Conservation (phyloP, 2,113 vertebrate genomes). For the Mobula hypostoma region DNA sequence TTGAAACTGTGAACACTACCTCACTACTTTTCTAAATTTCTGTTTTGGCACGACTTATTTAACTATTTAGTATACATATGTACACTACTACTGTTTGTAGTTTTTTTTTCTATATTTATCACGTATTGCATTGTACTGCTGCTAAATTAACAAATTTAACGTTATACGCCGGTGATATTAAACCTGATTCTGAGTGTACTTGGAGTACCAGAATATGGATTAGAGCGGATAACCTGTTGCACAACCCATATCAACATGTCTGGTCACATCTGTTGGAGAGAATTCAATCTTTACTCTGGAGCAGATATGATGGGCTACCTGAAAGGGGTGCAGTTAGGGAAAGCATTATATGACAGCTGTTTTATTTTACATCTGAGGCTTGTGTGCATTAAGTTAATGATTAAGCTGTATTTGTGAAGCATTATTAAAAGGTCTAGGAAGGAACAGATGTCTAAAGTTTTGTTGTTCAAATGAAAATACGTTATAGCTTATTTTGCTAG, state of each 20-base stretch:
- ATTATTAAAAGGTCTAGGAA: not conserved
- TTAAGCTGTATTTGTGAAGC: slow-evolving; percentile 9
- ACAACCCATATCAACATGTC: not conserved
- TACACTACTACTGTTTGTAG: too few relatives aligned
- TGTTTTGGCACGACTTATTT: too few relatives aligned
- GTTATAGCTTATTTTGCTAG: not conserved
- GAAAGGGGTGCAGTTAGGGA: not conserved
- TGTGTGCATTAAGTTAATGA: slow-evolving; percentile 29
- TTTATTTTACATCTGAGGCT: not conserved
- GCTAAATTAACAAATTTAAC: too few relatives aligned
- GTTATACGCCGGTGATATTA: too few relatives aligned
- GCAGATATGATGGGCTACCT: not conserved
- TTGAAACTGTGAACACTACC: too few relatives aligned
- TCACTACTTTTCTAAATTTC: too few relatives aligned
- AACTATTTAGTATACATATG: too few relatives aligned
- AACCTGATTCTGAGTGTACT: not conserved
- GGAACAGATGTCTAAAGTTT: not conserved
- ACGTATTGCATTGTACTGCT: too few relatives aligned
- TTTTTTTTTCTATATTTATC: too few relatives aligned
- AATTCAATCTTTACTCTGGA: not conserved
- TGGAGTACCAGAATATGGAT: not conserved
- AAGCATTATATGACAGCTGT: not conserved
- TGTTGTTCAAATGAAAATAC: not conserved
- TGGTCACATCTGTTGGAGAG: not conserved
- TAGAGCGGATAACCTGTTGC: not conserved